phyloP scores from a whole-genome alignment of 1,140 invertebrate genomes.

The Papilio machaon region DNA sequence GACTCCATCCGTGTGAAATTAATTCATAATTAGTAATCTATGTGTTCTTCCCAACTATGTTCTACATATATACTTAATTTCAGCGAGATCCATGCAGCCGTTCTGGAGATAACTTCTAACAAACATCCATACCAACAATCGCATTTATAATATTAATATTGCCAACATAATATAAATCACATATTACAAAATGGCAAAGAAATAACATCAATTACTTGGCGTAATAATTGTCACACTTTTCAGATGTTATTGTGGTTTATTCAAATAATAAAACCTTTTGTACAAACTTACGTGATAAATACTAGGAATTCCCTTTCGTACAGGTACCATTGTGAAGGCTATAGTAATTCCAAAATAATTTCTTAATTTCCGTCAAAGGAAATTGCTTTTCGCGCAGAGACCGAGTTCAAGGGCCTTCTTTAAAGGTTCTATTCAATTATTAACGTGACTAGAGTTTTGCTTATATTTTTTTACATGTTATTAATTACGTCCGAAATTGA shows the following conservation, averaged over 20 bases:
- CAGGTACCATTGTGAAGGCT: constrained; percentile 21
- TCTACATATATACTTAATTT: no score
- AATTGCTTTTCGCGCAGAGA: constrained; percentile 60
- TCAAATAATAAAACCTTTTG: not conserved
- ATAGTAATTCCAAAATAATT: constrained; percentile 51
- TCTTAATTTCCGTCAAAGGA: constrained; percentile 67
- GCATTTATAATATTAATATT: no score
- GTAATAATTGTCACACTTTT: not conserved
- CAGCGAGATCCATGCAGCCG: no score
- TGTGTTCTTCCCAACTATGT: no score
- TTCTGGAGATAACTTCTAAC: no score
- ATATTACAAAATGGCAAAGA: not conserved
- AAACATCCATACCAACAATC: no score
- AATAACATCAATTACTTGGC: not conserved
- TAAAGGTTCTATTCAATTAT: constrained; percentile 30
- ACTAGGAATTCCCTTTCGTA: not conserved
- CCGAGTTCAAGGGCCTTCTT: constrained; percentile 21
- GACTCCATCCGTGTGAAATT: no score
- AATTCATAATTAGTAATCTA: no score
- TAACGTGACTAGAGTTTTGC: constrained; percentile 28
- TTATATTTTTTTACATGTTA: not conserved
- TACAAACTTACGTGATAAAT: not conserved
- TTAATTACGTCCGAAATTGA: not conserved
- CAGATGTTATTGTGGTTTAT: not conserved
- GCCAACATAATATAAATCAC: not conserved